Evolutionary conservation across 2,888 invertebrate species (phyloP), one percentile per base, ranked within the genome.

Genomic region (Latrodectus hesperus): DNA sequence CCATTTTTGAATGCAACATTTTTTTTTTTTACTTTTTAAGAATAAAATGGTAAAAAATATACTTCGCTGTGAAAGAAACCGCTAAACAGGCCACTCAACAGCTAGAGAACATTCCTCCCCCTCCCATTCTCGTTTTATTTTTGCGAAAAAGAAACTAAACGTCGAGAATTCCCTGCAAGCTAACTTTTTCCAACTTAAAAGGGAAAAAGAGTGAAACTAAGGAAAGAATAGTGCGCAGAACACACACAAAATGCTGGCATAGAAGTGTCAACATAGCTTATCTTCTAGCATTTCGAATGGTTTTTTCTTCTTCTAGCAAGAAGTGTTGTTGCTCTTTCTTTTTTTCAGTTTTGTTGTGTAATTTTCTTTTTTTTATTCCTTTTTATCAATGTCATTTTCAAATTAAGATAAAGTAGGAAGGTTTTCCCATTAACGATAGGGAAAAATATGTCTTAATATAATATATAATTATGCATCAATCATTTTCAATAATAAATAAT

Each of bases 261-360:
- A 53, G 79, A 79, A 71, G 71, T 79, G 79, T 79, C 79, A 79
- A 79, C 79, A 79, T 60, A 70, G 70, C 70, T 79, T 79, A 79
- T 79, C 70, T 79, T 22, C 17, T n/a, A 38, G 60, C 55, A 60
- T 76, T 74, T 74, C 67, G 64, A 52, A 77, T 38, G 38, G 1
- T 6, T 38, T 38, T 38, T 38, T 38, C 26, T 49, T 67, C 71
- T 51, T 52, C 67, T 14, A 4, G 51, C 22, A 60, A n/a, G n/a
- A n/a, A 60, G 60, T 60, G 11, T 68, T 17, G 22, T 17, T 17
- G 9, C 12, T 26, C 22, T 68, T 68, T 68, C 26, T 22, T 22
- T 22, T 10, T 68, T 68, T 17, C 67, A 10, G 60, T 60, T 60
- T 60, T 60, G 12, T 60, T 60, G 60, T 38, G 67, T 17, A 22